Conservation (phyloP, 2,797 vertebrate genomes). For the Diplodus sargus region DNA sequence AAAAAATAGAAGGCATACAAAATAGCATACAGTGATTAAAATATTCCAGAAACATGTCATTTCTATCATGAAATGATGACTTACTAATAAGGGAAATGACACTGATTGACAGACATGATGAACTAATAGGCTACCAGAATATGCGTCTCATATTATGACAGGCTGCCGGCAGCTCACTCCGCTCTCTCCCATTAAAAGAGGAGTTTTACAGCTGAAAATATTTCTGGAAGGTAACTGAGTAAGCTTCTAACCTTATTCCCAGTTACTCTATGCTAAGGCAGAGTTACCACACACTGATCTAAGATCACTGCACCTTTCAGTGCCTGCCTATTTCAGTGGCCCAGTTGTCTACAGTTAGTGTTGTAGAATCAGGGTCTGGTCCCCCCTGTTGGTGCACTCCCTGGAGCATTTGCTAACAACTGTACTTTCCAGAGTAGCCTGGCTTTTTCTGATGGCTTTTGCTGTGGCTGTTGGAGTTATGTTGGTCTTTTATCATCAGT, state of each 20-base stretch:
- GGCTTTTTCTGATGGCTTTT: slow-evolving; percentile 23
- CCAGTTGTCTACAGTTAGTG: background rate
- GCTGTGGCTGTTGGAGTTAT: slow-evolving; percentile 9
- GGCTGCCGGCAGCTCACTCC: slow-evolving; percentile 13
- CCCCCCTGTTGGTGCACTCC: slow-evolving; percentile 3
- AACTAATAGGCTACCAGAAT: slow-evolving; percentile 32
- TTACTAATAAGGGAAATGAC: slow-evolving; percentile 24
- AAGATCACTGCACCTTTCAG: slow-evolving; percentile 2
- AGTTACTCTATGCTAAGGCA: background rate
- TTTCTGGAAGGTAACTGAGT: background rate
- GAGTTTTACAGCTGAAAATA: slow-evolving; percentile 7
- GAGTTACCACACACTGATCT: slow-evolving; percentile 5
- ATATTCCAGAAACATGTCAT: slow-evolving; percentile 16
- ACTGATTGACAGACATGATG: slow-evolving; percentile 43
- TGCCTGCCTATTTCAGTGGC: background rate
- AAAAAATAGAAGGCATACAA: background rate
- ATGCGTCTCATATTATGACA: slow-evolving; percentile 29
- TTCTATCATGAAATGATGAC: slow-evolving; percentile 23
- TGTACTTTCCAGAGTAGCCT: slow-evolving; percentile 22
- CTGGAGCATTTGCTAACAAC: slow-evolving; percentile 35
- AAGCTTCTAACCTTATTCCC: slow-evolving; percentile 2
- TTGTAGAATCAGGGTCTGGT: background rate
- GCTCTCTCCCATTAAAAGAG: background rate
- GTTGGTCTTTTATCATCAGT: slow-evolving; percentile 38
- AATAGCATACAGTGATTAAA: background rate